phyloP scores from a whole-genome alignment of 2,113 vertebrate genomes.

The Oenanthe oenanthe region DNA sequence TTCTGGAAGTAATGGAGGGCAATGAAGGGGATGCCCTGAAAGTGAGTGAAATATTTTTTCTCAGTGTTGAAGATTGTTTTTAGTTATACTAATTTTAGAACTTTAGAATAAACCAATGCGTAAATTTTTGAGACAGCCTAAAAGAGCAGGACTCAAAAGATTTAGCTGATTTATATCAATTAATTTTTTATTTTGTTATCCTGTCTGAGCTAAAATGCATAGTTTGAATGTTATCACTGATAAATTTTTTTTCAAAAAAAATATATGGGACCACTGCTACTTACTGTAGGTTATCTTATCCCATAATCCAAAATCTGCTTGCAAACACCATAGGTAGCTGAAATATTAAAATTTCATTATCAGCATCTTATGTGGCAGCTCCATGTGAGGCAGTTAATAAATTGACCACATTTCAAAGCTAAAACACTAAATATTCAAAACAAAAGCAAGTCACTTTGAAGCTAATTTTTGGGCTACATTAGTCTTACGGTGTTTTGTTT shows the following conservation, averaged over 20 bases:
- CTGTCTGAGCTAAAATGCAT: background rate
- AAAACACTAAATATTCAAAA: background rate
- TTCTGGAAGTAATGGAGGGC: conserved; percentile 88
- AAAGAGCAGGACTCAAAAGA: background rate
- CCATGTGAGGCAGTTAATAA: background rate
- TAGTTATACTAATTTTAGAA: background rate
- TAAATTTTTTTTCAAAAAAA: background rate
- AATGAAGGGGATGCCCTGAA: conserved; percentile 89
- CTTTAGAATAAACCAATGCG: background rate
- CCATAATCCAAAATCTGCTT: background rate
- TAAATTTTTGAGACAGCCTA: background rate
- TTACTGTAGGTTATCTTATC: background rate
- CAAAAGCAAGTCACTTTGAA: background rate
- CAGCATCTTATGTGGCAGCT: background rate
- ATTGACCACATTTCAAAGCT: background rate
- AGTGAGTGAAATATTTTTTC: conserved; percentile 67
- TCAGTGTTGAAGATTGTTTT: background rate
- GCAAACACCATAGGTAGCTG: background rate
- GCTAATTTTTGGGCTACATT: background rate
- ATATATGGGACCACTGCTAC: background rate
- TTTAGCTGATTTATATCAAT: background rate
- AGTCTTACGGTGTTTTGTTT: background rate
- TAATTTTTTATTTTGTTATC: background rate
- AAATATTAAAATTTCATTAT: background rate
- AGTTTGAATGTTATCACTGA: background rate